Percentiles rank a stretch among this genome's conserved stretches.
Conservation (phyloP, 35 echinoderm and acorn worm genomes). For the Heliocidaris tuberculata region DNA sequence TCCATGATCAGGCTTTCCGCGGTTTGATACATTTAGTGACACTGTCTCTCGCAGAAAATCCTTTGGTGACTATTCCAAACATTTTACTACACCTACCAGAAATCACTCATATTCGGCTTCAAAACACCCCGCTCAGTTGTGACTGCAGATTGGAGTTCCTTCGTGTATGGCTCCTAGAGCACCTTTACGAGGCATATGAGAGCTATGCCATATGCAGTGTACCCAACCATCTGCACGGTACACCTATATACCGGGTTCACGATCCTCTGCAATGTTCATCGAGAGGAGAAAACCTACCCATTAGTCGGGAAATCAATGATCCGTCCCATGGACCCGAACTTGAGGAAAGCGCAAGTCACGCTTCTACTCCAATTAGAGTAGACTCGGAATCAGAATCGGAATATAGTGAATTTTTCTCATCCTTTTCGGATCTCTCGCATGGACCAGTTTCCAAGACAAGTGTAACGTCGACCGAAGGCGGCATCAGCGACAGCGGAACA, state of each 20-base stretch:
- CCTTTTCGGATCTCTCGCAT: background rate
- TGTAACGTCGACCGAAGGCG: background rate
- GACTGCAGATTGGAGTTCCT: constrained; percentile 68
- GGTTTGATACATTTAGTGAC: constrained; percentile 32
- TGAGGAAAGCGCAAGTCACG: background rate
- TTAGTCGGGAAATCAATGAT: background rate
- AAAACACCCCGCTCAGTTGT: constrained; percentile 46
- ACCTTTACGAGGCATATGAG: constrained; percentile 33
- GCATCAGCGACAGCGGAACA: background rate
- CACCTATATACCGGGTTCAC: background rate
- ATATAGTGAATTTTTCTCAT: background rate
- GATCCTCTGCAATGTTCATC: background rate
- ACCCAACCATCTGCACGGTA: background rate
- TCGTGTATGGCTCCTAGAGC: constrained; percentile 44
- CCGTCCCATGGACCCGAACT: background rate
- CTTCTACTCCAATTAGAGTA: background rate
- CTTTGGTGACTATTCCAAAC: constrained; percentile 55
- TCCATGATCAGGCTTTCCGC: constrained; percentile 47
- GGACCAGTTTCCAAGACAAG: background rate
- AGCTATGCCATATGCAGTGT: constrained; percentile 27
- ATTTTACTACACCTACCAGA: constrained; percentile 28
- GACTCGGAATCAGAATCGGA: constrained; percentile 19
- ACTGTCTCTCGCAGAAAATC: constrained; percentile 55
- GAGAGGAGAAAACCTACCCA: background rate
- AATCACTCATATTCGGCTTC: constrained; percentile 39